Conservation (phyloP, 2,113 vertebrate genomes). For the Anser brachyrhynchus region DNA sequence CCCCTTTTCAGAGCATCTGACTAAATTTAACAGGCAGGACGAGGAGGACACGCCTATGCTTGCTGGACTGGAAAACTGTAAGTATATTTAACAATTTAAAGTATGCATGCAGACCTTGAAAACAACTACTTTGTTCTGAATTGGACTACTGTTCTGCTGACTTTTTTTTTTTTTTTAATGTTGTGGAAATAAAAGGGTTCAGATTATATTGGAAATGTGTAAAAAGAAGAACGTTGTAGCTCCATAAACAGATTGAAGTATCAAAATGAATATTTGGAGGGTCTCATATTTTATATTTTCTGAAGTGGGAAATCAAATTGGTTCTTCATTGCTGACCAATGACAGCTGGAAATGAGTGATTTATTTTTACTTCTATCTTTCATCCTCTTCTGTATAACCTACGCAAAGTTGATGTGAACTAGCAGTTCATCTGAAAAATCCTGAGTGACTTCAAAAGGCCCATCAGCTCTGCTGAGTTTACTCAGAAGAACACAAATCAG, state of each 20-base stretch:
- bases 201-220: neutral
- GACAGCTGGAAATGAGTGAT: rapidly evolving
- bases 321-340: neutral
- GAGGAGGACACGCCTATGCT: constrained; percentile 32
- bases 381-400: neutral
- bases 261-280: neutral
- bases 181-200: neutral
- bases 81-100: constrained; percentile 65
- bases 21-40: constrained; percentile 72
- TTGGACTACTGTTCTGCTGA: neutral
- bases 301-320: neutral
- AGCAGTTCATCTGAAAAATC: neutral
- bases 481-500: neutral
- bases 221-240: neutral
- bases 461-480: neutral
- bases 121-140: constrained; percentile 37
- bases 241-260: neutral
- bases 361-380: neutral
- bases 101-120: constrained; percentile 52
- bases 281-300: neutral
- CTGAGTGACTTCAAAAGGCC: neutral
- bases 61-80: constrained; percentile 33
- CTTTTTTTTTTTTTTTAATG: neutral
- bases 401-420: neutral
- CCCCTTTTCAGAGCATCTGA: constrained; percentile 55